Base-by-base conservation (phyloP, 1,140 invertebrate genomes). In the Sesamia nonagrioides region DNA sequence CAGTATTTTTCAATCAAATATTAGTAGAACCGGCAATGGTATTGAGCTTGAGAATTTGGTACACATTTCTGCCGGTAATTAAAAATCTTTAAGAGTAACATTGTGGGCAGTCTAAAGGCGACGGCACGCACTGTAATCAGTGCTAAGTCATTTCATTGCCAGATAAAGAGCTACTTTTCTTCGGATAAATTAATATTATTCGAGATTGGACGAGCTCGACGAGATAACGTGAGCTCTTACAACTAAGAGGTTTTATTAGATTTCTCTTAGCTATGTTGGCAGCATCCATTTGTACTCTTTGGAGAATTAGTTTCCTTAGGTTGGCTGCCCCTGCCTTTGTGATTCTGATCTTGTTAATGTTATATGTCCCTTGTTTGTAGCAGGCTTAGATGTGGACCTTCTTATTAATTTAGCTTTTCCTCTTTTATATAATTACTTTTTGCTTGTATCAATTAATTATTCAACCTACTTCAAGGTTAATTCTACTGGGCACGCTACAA, bases 171-270 rank as follows among this genome's bases (percentile, higher is more conserved):
- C 83, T 84, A 88, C 87, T 88, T 88, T 56, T 80, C 56, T 79
- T 63, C 35, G 60, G 84, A 83, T 88, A 87, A 87, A 86, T 87
- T 89, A 86, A 87, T 89, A 87, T 88, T 87, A 82, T 85, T 86
- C 80, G 56, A 84, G 82, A 77, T 79, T 72, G 66, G 74, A 63
- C 80, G 61, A 37, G 27, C 35, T 79, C 61, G 13, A 21, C 27
- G 42, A 77, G 74, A 77, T 77, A 68, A 68, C 60, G 71, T 15
- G 66, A 18, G 17, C n/a, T 71, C 52, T 21, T 73, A 52, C 40
- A 50, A 33, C 42, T 48, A 50, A 45, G 56, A 40, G 35, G 54
- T 58, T 73, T 58, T 73, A 72, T 73, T 60, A 42, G 54, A 73
- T 58, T 42, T n/a, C 71, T 60, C 35, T 73, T 58, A 4, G 33